phyloP scores from a whole-genome alignment of 2,113 vertebrate species.

The Dendropsophus ebraccatus region DNA sequence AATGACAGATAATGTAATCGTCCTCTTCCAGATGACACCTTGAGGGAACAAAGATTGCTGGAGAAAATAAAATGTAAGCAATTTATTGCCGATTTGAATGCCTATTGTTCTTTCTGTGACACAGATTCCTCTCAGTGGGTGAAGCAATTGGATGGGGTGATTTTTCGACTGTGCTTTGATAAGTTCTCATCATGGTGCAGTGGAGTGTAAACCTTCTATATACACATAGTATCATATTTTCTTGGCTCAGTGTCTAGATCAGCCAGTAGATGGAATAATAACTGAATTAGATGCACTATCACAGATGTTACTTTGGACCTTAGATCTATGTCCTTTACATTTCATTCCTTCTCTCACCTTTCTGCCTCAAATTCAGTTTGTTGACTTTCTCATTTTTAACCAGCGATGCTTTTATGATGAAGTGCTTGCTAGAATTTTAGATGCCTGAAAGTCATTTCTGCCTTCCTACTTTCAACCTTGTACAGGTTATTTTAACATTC shows the following conservation, averaged over 20 bases:
- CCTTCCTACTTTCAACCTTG: slow-evolving; percentile 58
- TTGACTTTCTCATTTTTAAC: slow-evolving; percentile 39
- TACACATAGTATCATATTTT: slow-evolving; percentile 67
- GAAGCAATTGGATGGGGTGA: slow-evolving; percentile 63
- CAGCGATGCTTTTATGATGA: slow-evolving; percentile 55
- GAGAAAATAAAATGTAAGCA: slow-evolving; percentile 61
- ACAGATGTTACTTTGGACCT: slow-evolving; percentile 67
- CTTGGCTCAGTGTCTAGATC: slow-evolving; percentile 66
- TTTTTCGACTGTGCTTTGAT: slow-evolving; percentile 63
- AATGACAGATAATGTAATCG: slow-evolving; percentile 55
- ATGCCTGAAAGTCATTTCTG: slow-evolving; percentile 55
- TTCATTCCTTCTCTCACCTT: slow-evolving; percentile 62
- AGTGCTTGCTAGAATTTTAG: slow-evolving; percentile 61
- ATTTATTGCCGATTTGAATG: slow-evolving; percentile 61
- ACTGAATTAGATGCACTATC: slow-evolving; percentile 68
- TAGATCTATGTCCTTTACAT: slow-evolving; percentile 61
- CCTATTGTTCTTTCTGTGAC: slow-evolving; percentile 62
- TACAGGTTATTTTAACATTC: background rate
- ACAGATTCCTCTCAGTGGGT: slow-evolving; percentile 64
- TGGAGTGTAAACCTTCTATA: slow-evolving; percentile 65
- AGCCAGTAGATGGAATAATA: slow-evolving; percentile 64
- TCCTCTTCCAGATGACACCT: slow-evolving; percentile 13
- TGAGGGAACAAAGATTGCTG: slow-evolving; percentile 14
- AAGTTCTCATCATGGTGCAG: slow-evolving; percentile 67
- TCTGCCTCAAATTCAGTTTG: slow-evolving; percentile 56